Conservation (phyloP, 2,113 vertebrate species). For the Paramormyrops kingsleyae region DNA sequence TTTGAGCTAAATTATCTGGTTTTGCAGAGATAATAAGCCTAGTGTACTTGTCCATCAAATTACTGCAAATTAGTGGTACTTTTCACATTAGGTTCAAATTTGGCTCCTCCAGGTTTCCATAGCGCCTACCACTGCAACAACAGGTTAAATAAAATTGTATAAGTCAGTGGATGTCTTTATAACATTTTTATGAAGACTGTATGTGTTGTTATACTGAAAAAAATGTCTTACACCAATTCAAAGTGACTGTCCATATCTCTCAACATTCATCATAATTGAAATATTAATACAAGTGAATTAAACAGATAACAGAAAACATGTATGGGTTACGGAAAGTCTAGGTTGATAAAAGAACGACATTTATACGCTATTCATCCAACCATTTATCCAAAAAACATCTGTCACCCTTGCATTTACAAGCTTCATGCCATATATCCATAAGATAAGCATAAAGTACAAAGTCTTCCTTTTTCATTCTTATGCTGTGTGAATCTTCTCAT, state of each 20-base stretch:
- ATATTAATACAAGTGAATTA: background rate
- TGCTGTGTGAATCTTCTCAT: background rate
- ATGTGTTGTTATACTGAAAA: background rate
- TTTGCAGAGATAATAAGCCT: constrained; percentile 1
- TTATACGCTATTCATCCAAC: background rate
- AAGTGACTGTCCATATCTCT: background rate
- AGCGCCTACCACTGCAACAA: background rate
- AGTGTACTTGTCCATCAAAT: background rate
- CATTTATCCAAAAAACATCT: background rate
- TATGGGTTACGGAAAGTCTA: background rate
- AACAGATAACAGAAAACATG: background rate
- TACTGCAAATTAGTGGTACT: background rate
- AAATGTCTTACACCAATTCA: background rate
- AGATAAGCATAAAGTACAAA: background rate
- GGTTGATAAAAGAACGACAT: background rate
- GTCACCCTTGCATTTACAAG: background rate
- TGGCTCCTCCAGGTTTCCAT: background rate
- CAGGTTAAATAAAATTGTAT: background rate
- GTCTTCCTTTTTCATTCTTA: background rate
- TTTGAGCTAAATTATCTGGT: background rate
- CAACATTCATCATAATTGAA: background rate
- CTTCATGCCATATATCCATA: background rate
- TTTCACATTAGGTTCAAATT: background rate
- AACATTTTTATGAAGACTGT: background rate
- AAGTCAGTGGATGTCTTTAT: background rate